Evolutionary conservation across 1,140 invertebrate species (phyloP).

Genomic region (Agrypnia vestita): DNA sequence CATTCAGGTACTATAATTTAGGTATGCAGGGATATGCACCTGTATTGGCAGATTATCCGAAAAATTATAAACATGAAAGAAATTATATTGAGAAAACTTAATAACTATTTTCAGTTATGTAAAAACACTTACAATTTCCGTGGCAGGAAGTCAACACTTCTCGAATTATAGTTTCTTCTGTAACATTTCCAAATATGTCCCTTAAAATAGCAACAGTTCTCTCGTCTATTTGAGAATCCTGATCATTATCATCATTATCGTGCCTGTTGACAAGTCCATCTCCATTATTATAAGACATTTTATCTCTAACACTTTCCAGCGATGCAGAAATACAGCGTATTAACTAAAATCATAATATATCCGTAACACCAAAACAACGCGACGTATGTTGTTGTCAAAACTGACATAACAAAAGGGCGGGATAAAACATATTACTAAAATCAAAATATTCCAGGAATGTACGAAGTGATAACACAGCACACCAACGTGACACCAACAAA

Average conservation of each 20-base stretch:
- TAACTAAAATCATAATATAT: neutral
- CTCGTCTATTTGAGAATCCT: constrained; percentile 11
- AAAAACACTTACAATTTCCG: constrained; percentile 40
- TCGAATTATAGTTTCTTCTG: constrained; percentile 16
- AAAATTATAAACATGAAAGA: too few relatives aligned
- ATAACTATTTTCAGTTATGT: neutral
- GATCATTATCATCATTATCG: neutral
- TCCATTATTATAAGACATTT: constrained; percentile 15
- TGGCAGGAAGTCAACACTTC: neutral
- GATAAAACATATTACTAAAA: too few relatives aligned
- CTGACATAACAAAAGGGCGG: too few relatives aligned
- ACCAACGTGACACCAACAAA: too few relatives aligned
- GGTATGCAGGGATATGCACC: too few relatives aligned
- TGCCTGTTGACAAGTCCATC: neutral
- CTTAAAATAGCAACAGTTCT: constrained; percentile 27
- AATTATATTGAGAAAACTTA: too few relatives aligned
- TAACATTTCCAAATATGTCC: constrained; percentile 24
- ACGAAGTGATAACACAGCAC: too few relatives aligned
- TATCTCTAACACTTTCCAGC: neutral
- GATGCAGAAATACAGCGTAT: too few relatives aligned
- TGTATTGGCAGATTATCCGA: too few relatives aligned
- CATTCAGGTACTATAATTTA: too few relatives aligned
- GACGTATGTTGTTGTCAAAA: too few relatives aligned
- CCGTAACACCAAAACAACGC: neutral
- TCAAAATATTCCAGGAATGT: too few relatives aligned